Conservation (phyloP, 35 echinoderm and acorn worm species). For the Lytechinus variegatus region DNA sequence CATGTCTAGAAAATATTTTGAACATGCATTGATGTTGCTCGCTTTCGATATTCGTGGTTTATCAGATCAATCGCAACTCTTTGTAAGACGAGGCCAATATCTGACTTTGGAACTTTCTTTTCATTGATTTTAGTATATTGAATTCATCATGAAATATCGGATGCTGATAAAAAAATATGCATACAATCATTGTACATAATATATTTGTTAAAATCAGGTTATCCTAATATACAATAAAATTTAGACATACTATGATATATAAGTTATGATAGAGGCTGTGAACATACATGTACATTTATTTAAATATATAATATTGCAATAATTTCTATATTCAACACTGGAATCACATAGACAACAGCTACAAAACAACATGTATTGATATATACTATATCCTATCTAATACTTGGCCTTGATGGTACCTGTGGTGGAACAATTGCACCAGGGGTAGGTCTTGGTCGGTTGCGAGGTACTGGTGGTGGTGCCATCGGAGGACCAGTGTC, state of each 20-base stretch:
- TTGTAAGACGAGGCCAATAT: too few relatives aligned
- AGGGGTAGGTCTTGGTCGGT: constrained; percentile 9
- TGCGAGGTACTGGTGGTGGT: constrained; percentile 43
- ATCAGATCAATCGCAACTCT: too few relatives aligned
- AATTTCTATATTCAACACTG: background rate
- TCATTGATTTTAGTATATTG: too few relatives aligned
- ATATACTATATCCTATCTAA: background rate
- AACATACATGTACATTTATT: background rate
- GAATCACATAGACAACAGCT: background rate
- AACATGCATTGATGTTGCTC: too few relatives aligned
- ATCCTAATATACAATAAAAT: background rate
- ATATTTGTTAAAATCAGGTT: background rate
- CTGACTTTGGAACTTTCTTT: too few relatives aligned
- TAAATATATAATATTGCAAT: background rate
- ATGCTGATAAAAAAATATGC: background rate
- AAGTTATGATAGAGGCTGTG: background rate
- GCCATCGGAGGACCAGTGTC: background rate
- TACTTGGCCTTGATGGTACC: constrained; percentile 37
- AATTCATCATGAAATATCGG: too few relatives aligned
- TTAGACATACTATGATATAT: background rate
- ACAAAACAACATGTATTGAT: background rate
- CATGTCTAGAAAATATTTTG: too few relatives aligned
- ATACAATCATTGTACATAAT: background rate
- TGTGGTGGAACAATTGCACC: constrained; percentile 15
- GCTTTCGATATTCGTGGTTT: too few relatives aligned